Base-by-base conservation (phyloP, 2,888 invertebrate genomes). In the Tetragnatha montana region DNA sequence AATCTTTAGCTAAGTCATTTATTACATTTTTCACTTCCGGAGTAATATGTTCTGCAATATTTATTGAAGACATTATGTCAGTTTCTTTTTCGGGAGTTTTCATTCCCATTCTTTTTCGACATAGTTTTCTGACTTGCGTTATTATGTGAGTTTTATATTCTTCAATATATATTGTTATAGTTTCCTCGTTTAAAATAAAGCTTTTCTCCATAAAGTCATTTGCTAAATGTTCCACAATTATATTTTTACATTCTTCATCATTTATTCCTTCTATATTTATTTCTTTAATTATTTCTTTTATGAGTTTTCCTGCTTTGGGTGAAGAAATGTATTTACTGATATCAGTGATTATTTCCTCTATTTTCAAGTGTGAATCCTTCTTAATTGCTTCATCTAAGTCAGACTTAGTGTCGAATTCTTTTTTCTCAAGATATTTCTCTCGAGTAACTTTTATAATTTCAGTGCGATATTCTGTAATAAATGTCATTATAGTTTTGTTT, bases 11-110 rank as follows among this genome's bases (percentile, higher is more conserved):
- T 8, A 82, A 60, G 22, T 82, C 81, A 51, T 82, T 82, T 14
- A 82, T 82, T 8, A 74, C 51, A 17, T 74, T 82, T 82, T 74
- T 82, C 14, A 74, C 22, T 60, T 82, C 82, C n/a, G 82, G 82
- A 35, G 82, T 82, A 21, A 74, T 60, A 35, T 17, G 74, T 76
- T 84, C 76, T 22, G 51, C 75, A 8, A 84, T 70, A 69, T 50
- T 49, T 35, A 49, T 47, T 49, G 19, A 14, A n/a, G 17, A n/a
- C 6, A 17, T n/a, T 14, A 21, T 47, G 12, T 47, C 76, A 49
- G 17, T 49, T 35, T 14, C 21, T 76, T 35, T 35, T 3, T 76
- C 76, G 6, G 68, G 21, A 17, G 35, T 35, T 75, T 68, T 19
- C 0, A 14, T 21, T 21, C 21, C 47, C 75, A 75, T 22, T 10